These are phyloP conservation scores for Troilus luridus DNA, from an alignment of 2,888 invertebrate genomes.

Conservation along the genomic window DNA sequence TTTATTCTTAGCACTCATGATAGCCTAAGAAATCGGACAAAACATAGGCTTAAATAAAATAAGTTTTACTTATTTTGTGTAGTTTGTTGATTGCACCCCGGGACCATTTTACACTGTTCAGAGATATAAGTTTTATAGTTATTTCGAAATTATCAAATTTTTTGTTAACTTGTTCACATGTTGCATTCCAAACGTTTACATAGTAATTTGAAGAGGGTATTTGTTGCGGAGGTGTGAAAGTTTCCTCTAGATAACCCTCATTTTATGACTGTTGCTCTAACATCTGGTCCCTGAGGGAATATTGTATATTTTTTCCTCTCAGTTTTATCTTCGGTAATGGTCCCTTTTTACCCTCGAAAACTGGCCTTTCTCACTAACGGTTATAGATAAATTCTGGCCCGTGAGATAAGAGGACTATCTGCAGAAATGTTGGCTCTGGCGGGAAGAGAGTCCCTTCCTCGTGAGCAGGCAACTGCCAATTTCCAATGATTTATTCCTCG, in stretches of 20 bases:
- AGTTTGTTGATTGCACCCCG: too few relatives aligned
- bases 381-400: slow-evolving; percentile 24
- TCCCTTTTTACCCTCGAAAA: not conserved
- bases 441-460: slow-evolving; percentile 31
- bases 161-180: not conserved
- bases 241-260: slow-evolving; percentile 24
- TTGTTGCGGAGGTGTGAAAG: slow-evolving; percentile 14
- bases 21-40: too few relatives aligned
- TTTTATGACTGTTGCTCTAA: slow-evolving; percentile 17
- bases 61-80: too few relatives aligned
- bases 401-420: slow-evolving; percentile 9
- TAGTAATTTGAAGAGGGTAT: not conserved
- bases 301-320: slow-evolving; percentile 16
- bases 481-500: slow-evolving; percentile 50
- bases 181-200: not conserved
- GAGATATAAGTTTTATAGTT: not conserved
- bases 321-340: slow-evolving; percentile 20
- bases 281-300: slow-evolving; percentile 14
- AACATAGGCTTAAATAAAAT: too few relatives aligned
- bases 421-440: slow-evolving; percentile 24
- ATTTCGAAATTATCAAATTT: not conserved
- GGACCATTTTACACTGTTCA: too few relatives aligned
- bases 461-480: slow-evolving; percentile 49
- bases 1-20: too few relatives aligned
- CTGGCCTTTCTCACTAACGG: slow-evolving; percentile 41